Base-by-base conservation (phyloP, 1,140 invertebrate genomes). In the Venustaconcha ellipsiformis region DNA sequence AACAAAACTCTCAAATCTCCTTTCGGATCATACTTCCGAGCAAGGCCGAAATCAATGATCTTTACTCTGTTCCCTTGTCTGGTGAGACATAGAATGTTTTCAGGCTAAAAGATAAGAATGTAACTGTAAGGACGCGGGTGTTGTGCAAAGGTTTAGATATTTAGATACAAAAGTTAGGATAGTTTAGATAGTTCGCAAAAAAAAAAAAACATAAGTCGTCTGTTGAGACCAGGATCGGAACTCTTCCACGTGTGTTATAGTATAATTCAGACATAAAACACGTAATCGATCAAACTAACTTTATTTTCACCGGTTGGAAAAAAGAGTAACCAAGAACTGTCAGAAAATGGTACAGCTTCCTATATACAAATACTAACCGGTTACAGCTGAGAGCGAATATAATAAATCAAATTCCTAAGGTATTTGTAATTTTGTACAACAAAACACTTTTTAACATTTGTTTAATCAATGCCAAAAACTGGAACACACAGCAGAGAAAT, bases 61-160 rank as follows among this genome's bases (percentile, higher is more conserved):
- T 99, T 99, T 81, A 99, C 97, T 80, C 97, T 93, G 89, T 99
- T 99, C 13, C 97, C 97, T 57, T 95, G 94, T 88, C 96, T 95
- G 70, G 97, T 96, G 30, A 99, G 91, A 86, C 98, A 99, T 2
- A 99, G 90, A 83, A 99, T 98, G 88, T 99, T 99, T 91, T 99
- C 98, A 17, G 98, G 98, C 95, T 97, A 91, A 76, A 80, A 76
- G 18, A 57, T 70, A 78, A 23, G 70, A 75, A 68, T 48, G n/a
- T 57, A 14, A 20, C 64, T 57, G 11, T 56, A 72, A 30, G 1
- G 62, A 56, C n/a, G 2, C 0, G 14, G 11, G 17, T 30, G 30
- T 66, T 20, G 8, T 66, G 64, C 15, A 66, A 66, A n/a, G n/a
- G 30, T 17, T 66, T 30, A 17, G 17, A 23, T n/a, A 8, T 18